A percentile compares a stretch with the other conserved stretches of the same genome.
Conservation (phyloP, 2,888 invertebrate genomes). For the Dioctria rufipes region DNA sequence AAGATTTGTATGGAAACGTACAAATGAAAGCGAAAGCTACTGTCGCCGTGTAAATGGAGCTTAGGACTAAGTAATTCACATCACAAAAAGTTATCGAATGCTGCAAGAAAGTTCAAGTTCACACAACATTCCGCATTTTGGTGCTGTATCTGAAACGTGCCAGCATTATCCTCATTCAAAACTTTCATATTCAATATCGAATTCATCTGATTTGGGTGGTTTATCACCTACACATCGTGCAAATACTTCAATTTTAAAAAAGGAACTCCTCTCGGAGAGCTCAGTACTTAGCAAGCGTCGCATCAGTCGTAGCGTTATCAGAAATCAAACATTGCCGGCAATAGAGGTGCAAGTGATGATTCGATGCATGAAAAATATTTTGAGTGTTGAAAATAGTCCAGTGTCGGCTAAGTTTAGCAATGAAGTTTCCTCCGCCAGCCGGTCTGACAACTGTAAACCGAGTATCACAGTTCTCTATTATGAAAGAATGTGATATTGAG, state of each 20-base stretch:
- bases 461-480: conserved; percentile 72
- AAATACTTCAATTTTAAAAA: too few species aligned
- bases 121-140: conserved; percentile 66
- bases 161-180: conserved; percentile 67
- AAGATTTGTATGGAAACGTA: too few species aligned
- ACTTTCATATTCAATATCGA: conserved; percentile 61
- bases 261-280: conserved; percentile 72
- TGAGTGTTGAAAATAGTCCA: conserved; percentile 81
- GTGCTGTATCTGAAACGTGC: conserved; percentile 48
- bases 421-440: conserved; percentile 69
- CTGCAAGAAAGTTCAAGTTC: conserved; percentile 70
- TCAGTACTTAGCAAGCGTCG: conserved; percentile 66
- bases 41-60: too few species aligned
- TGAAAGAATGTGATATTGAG: too few species aligned
- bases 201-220: conserved; percentile 73
- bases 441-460: conserved; percentile 63
- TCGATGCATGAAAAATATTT: conserved; percentile 88
- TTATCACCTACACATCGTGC: conserved; percentile 74
- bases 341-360: conserved; percentile 78
- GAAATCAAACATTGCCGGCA: conserved; percentile 59
- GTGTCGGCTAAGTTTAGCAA: conserved; percentile 69
- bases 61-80: too few species aligned
- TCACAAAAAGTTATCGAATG: conserved; percentile 67
- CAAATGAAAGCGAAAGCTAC: too few species aligned
- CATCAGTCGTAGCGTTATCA: conserved; percentile 61